phyloP scores from a whole-genome alignment of 1,140 invertebrate genomes.

The Ceratoteleas bidentatus region DNA sequence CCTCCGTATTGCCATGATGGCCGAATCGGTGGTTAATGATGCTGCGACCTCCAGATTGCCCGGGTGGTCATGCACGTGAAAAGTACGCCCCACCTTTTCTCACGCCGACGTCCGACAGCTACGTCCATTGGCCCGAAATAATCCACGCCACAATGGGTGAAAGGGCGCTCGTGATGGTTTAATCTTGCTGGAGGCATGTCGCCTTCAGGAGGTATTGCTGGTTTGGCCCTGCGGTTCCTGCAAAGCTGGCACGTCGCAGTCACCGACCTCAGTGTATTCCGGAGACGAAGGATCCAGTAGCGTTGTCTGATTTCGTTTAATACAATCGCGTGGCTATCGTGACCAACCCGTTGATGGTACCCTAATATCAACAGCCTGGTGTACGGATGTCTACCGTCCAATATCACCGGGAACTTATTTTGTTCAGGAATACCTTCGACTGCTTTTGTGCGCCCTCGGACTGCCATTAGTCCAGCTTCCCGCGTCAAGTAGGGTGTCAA shows the following conservation, averaged over 20 bases:
- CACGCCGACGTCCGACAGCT: conserved; percentile 57
- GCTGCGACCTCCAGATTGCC: conserved; percentile 77
- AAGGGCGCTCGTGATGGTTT: conserved; percentile 42
- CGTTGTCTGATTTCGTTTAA: conserved; percentile 62
- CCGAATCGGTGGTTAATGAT: conserved; percentile 7
- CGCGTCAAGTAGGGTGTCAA: too few species aligned
- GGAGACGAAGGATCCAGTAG: conserved; percentile 56
- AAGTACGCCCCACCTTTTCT: conserved; percentile 74
- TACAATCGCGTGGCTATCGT: conserved; percentile 52
- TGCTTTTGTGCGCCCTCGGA: background rate
- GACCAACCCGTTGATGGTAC: conserved; percentile 37
- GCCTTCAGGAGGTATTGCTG: conserved; percentile 2
- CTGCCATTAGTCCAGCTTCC: background rate
- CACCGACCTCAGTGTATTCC: conserved; percentile 24
- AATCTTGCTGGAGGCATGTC: conserved; percentile 20
- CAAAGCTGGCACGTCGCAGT: background rate
- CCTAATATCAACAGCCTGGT: conserved; percentile 26
- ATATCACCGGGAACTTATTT: background rate
- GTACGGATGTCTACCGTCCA: conserved; percentile 9
- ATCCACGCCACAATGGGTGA: conserved; percentile 69
- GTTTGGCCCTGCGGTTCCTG: background rate
- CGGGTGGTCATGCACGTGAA: conserved; percentile 75
- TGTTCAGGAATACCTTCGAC: background rate
- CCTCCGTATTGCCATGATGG: conserved; percentile 32
- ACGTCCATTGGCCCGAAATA: conserved; percentile 71